Base-by-base conservation (phyloP, 2,797 vertebrate species). In the Xenentodon cancila region DNA sequence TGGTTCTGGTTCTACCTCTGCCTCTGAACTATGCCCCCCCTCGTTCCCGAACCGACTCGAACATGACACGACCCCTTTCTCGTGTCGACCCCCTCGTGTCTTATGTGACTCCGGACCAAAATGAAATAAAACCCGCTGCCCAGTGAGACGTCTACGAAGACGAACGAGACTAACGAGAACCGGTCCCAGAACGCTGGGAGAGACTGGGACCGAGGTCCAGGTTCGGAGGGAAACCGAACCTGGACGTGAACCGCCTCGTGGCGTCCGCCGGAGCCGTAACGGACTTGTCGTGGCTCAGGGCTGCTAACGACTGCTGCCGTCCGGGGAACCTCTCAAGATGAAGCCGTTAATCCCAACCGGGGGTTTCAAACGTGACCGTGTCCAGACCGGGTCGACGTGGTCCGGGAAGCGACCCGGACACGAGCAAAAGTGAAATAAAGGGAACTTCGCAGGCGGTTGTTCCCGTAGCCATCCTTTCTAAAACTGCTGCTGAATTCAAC, bases 1-100 rank as follows among this genome's bases (percentile, higher is more conserved):
- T 12, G 64, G 59, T 32, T 75, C 64, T 27, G 62, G 46, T 51
- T 43, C 17, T 12, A n/a, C n/a, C n/a, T n/a, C n/a, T n/a, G n/a
- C 9, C 34, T 4, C 18, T 43, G 16, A 30, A 44, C 9, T 1
- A 4, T 7, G 30, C 18, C 1, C 2, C 0, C 5, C 21, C 13
- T 5, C 7, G n/a, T 64, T 30, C 18, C n/a, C 12, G 45, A 47
- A 20, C 20, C 20, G 45, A 42, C 22, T 0, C 20, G 32, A 42
- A 20, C 21, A 3, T 3, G 64, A 5, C 22, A 17, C 18, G 59
- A 34, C 57, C 34, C 0, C 19, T 9, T 50, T 40, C 22, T 30
- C 7, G 0, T 20, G 42, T 34, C 12, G 37, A 17, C 2, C 17
- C 3, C 0, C 5, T 19, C 12, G 12, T 16, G 44, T 27, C 18